Evolutionary conservation across 2,888 invertebrate genomes (phyloP).

Genomic region (Byasa hedistus): DNA sequence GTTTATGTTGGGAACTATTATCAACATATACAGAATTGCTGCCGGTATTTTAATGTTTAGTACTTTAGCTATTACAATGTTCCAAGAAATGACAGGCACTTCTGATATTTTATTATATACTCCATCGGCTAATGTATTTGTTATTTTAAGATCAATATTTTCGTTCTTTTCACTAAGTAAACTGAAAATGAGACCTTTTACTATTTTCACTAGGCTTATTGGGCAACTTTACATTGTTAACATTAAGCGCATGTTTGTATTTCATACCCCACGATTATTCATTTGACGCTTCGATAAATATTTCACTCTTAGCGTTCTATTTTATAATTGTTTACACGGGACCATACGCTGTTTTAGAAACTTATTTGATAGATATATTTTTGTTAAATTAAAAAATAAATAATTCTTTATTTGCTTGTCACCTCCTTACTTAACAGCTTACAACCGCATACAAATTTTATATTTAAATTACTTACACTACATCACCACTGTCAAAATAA

Average conservation of each 20-base stretch:
- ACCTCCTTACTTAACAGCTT: too few relatives aligned
- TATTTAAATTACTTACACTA: too few relatives aligned
- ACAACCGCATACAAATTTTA: slow-evolving; percentile 36
- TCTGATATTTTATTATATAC: slow-evolving; percentile 35
- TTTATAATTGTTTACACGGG: slow-evolving; percentile 34
- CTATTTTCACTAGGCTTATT: slow-evolving; percentile 34
- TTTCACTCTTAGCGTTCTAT: slow-evolving; percentile 35
- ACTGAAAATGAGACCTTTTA: slow-evolving; percentile 35
- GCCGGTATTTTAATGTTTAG: slow-evolving; percentile 33
- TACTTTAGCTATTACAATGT: slow-evolving; percentile 35
- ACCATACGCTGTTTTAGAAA: slow-evolving; percentile 37
- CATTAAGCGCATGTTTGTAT: slow-evolving; percentile 35
- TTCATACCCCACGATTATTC: slow-evolving; percentile 22
- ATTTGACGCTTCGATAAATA: slow-evolving; percentile 31
- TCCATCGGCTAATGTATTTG: slow-evolving; percentile 32
- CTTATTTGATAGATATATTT: slow-evolving; percentile 37
- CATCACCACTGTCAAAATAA: too few relatives aligned
- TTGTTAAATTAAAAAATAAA: slow-evolving; percentile 40
- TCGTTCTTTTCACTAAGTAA: slow-evolving; percentile 34
- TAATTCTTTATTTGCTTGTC: too few relatives aligned
- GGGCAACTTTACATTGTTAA: slow-evolving; percentile 32
- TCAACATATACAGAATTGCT: slow-evolving; percentile 34
- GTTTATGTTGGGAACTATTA: slow-evolving; percentile 26
- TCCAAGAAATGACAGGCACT: slow-evolving; percentile 37
- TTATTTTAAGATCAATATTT: slow-evolving; percentile 33